These are phyloP conservation scores for Istiophorus platypterus DNA, from an alignment of 2,113 vertebrate genomes.

Conservation along the genomic window DNA sequence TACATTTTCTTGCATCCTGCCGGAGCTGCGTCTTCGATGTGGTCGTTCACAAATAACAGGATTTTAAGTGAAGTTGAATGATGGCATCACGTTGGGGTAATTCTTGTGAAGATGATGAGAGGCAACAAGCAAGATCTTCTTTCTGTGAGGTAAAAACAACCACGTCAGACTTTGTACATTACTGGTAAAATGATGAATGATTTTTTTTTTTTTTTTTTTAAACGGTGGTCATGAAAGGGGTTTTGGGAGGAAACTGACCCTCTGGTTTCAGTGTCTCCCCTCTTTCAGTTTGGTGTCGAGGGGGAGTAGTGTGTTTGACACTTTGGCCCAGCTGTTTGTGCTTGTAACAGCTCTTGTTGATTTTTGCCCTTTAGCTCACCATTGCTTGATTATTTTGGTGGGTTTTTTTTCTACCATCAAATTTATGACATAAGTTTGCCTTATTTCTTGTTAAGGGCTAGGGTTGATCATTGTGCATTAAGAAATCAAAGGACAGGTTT, in stretches of 20 bases:
- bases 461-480: background rate
- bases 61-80: slow-evolving; percentile 89
- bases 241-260: background rate
- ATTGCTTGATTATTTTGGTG: slow-evolving; percentile 7
- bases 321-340: slow-evolving; percentile 62
- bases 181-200: background rate
- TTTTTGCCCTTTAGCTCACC: slow-evolving; percentile 26
- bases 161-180: background rate
- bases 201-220: background rate
- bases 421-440: slow-evolving; percentile 3
- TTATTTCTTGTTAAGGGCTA: background rate
- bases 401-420: background rate
- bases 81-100: slow-evolving; percentile 93
- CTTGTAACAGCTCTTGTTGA: slow-evolving; percentile 42
- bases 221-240: slow-evolving; percentile 14
- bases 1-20: slow-evolving; percentile 39
- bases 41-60: slow-evolving; percentile 80
- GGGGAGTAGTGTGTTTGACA: slow-evolving; percentile 57
- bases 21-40: slow-evolving; percentile 83
- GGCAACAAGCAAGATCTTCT: slow-evolving; percentile 78
- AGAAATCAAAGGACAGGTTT: slow-evolving; percentile 20
- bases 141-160: slow-evolving; percentile 86
- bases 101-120: slow-evolving; percentile 87
- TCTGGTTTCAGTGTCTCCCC: slow-evolving; percentile 18
- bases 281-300: slow-evolving; percentile 34